Percentiles rank a stretch among this genome's conserved stretches.
These are phyloP conservation scores for Syngnathus scovelli DNA, from an alignment of 2,113 vertebrate genomes.

Conservation along the genomic window DNA sequence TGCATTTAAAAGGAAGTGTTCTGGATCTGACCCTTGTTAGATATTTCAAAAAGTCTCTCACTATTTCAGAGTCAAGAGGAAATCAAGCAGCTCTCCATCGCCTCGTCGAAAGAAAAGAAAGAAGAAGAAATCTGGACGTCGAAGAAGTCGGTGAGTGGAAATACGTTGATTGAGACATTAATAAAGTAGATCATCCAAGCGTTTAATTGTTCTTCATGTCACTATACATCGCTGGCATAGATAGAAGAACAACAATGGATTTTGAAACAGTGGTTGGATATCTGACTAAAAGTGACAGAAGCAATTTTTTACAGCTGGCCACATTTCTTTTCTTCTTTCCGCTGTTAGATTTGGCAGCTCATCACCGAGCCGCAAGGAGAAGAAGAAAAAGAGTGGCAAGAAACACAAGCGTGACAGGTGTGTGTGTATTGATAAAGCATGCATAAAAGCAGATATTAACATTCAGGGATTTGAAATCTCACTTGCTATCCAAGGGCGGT, in stretches of 20 bases:
- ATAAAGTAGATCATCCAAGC: neutral
- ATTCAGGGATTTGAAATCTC: neutral
- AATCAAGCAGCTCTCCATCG: conserved; percentile 89
- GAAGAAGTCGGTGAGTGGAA: conserved; percentile 84
- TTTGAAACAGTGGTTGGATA: too few species aligned
- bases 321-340: conserved; percentile 17
- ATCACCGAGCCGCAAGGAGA: conserved; percentile 86
- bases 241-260: too few species aligned
- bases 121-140: conserved; percentile 92
- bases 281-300: too few species aligned
- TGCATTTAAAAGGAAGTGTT: neutral
- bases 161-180: neutral
- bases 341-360: conserved; percentile 81
- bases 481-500: neutral
- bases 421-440: conserved; percentile 43
- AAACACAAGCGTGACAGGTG: conserved; percentile 93
- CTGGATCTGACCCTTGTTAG: neutral
- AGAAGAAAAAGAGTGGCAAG: conserved; percentile 87
- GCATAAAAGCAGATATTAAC: neutral
- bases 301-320: neutral
- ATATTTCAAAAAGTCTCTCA: neutral
- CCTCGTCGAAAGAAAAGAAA: conserved; percentile 95
- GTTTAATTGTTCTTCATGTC: too few species aligned
- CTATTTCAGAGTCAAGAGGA: conserved; percentile 66
- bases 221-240: too few species aligned